Base-by-base conservation (phyloP, 1,140 invertebrate genomes). In the Trichomalopsis sarcophagae region DNA sequence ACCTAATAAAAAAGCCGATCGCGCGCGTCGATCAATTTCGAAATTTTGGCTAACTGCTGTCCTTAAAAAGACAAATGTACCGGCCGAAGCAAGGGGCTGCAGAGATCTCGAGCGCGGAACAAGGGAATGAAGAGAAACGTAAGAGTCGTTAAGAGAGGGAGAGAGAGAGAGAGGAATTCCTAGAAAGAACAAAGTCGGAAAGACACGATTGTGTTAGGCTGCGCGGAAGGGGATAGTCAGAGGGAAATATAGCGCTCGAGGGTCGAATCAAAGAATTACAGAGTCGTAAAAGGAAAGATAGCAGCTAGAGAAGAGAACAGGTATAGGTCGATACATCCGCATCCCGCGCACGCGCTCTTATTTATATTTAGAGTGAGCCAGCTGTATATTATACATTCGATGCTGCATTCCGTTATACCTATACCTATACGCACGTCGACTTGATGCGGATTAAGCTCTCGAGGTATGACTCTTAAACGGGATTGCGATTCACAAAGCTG, bases 61-160 rank as follows among this genome's bases (percentile, higher is more conserved):
- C 9, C 2, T 66, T 81, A 47, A 82, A 69, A 71, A 78, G 80
- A 85, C 74, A 13, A 85, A 75, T 30, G 69, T 44, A 30, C 6
- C 17, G 17, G 55, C 4, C 55, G 7, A 62, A 62, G 55, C 55
- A 62, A 17, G 55, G 55, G 55, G 17, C 55, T 62, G 14, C 13
- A 40, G 17, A 23, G 27, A 36, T 62, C 55, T 62, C 17, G 17
- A 21, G 55, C 2, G 21, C 21, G 7, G 55, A 80, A 40, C 69
- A 62, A 17, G n/a, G 55, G 69, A 80, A 84, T 75, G 84, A 81
- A 84, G 47, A 76, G 73, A 81, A 81, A 81, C 84, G 44, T 69
- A 85, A 81, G 55, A 85, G 84, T 85, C 84, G 73, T 85, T 82
- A 78, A 82, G 84, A 75, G 27, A 27, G 27, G 2, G 27, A 27